Evolutionary conservation across 2,797 vertebrate species (phyloP), one percentile per base, ranked within the genome.

Genomic region (Jordanella pulchra): DNA sequence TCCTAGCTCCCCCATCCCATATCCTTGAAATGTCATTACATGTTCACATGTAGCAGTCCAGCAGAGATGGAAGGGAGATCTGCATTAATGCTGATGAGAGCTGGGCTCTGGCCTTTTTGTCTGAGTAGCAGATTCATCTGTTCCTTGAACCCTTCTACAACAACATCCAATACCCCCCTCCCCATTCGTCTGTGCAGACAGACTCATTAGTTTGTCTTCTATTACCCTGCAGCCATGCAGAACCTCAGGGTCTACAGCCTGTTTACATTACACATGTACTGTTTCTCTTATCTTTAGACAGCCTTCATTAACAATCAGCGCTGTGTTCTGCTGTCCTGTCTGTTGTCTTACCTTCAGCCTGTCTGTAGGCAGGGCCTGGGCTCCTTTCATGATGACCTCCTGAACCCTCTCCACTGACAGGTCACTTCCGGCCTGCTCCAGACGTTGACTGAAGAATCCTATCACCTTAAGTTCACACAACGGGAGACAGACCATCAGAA

Each of bases 361-460:
- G 93, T 99, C 97, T 90, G 95, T 97, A 83, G 98, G 97, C 80
- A 99, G 92, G 0, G 97, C 97, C 56, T 97, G 96, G 1, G 96
- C 95, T 79, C 98, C 98, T 90, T 99, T 98, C 89, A 97, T 99
- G 92, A 99, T 99, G 90, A 99, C 97, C 89, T 99, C 98, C 88
- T 98, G 96, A 85, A 99, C 97, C 66, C 95, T 89, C 77, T 99
- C 97, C 27, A 99, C 98, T 0, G 98, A 99, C 81, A 99, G 94
- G 88, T 98, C 97, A 67, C 95, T 95, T 81, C 97, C 97, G 65
- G 96, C 97, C 83, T 97, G 96, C 61, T 98, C 96, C 77, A 99
- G 89, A 67, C 97, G 95, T 73, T 96, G 96, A 84, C 96, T 97
- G 89, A 99, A 99, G 89, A 98, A 99, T 77, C 96, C 95, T 72